Percentiles rank a stretch among this genome's conserved stretches.
phyloP scores from a whole-genome alignment of 2,113 vertebrate genomes.

The Caracal caracal region DNA sequence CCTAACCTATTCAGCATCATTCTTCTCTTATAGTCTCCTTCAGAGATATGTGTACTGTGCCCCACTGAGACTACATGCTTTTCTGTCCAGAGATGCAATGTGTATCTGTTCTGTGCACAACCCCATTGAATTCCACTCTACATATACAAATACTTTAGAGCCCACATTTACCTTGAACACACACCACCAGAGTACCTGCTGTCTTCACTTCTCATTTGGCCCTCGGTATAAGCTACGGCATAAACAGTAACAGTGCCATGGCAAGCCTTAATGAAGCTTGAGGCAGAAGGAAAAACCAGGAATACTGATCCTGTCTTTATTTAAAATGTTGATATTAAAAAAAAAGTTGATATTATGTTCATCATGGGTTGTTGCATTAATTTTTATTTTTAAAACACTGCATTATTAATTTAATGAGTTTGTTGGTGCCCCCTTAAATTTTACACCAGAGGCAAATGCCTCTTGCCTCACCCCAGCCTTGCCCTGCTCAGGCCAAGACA shows the following conservation, averaged over 20 bases:
- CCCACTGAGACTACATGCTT: not conserved
- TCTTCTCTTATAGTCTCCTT: not conserved
- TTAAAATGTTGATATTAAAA: not conserved
- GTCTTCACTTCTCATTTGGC: not conserved
- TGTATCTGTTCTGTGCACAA: not conserved
- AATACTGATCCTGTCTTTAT: not conserved
- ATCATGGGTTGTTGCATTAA: not conserved
- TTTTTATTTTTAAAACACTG: not conserved
- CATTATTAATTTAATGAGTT: not conserved
- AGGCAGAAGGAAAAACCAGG: not conserved
- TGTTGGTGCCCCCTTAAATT: not conserved
- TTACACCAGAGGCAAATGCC: not conserved
- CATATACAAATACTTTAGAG: not conserved
- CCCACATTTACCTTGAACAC: not conserved
- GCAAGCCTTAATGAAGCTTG: not conserved
- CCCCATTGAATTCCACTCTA: not conserved
- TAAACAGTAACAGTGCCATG: rapidly evolving
- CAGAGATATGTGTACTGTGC: not conserved
- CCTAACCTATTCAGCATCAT: not conserved
- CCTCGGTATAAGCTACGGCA: not conserved
- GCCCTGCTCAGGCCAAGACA: not conserved
- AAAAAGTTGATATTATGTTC: not conserved
- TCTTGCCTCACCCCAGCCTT: not conserved
- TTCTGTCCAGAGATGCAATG: not conserved
- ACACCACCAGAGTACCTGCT: not conserved